phyloP scores from a whole-genome alignment of 2,113 vertebrate genomes.

The Saguinus imperator region DNA sequence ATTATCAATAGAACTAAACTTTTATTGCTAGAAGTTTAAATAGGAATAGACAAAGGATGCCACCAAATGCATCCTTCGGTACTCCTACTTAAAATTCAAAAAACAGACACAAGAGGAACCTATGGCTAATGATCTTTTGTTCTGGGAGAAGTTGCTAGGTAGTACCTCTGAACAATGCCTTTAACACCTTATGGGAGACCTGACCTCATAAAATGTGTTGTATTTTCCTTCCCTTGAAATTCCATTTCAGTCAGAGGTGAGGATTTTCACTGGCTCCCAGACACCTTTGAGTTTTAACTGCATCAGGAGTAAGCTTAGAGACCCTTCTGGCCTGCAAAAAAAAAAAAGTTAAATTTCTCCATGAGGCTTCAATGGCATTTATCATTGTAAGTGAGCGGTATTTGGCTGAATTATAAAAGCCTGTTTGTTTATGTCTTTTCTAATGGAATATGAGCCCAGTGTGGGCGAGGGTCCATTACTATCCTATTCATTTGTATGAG shows the following conservation, averaged over 20 bases:
- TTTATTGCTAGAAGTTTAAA: neutral
- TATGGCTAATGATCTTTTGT: neutral
- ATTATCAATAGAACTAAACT: conserved; percentile 15
- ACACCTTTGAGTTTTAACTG: neutral
- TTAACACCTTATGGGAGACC: neutral
- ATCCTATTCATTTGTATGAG: neutral
- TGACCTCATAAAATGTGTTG: neutral
- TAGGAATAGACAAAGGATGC: no score
- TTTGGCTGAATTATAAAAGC: neutral
- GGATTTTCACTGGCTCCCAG: neutral
- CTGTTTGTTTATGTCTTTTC: neutral
- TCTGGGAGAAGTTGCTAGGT: neutral
- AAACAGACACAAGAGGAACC: neutral
- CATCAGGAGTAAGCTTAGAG: neutral
- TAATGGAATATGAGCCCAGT: neutral
- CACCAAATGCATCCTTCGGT: neutral
- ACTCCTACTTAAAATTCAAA: neutral
- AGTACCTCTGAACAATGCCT: neutral
- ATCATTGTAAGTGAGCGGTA: neutral
- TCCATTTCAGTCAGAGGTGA: neutral
- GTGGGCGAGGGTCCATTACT: neutral
- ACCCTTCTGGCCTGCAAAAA: neutral
- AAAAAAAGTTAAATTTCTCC: neutral
- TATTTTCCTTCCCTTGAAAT: conserved; percentile 3
- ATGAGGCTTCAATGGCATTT: neutral